Conservation (phyloP, 92 coral and sea anemone genomes). For the Muricea muricata region DNA sequence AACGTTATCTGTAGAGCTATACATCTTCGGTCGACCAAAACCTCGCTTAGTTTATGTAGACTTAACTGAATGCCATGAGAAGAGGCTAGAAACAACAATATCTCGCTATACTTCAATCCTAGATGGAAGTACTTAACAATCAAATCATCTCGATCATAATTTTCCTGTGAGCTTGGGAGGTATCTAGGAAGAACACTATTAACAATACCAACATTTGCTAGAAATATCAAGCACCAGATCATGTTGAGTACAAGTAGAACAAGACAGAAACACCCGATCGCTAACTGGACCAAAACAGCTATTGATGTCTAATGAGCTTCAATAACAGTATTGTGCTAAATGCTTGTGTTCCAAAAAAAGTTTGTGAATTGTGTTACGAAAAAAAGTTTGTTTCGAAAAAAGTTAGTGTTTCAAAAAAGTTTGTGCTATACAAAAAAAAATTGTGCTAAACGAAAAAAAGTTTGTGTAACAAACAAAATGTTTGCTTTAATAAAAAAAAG, state of each 20-base stretch:
- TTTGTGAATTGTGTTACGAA: not conserved
- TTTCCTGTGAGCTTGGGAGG: not conserved
- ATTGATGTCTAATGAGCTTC: not conserved
- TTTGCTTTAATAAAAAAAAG: no score
- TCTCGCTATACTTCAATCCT: slow-evolving; percentile 49
- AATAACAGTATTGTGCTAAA: not conserved
- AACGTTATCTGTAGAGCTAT: slow-evolving; percentile 21
- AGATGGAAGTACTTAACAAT: slow-evolving; percentile 26
- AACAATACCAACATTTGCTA: slow-evolving; percentile 17
- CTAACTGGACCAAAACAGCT: not conserved
- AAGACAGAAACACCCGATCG: not conserved
- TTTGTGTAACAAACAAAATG: no score
- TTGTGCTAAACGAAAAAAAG: not conserved
- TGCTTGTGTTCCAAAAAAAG: not conserved
- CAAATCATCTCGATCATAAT: slow-evolving; percentile 30
- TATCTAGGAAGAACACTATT: slow-evolving; percentile 29
- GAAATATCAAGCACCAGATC: not conserved
- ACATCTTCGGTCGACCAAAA: slow-evolving; percentile 25
- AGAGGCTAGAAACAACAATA: slow-evolving; percentile 28
- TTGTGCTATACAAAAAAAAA: not conserved
- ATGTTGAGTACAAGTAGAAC: not conserved
- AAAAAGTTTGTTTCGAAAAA: not conserved
- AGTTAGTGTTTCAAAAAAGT: not conserved
- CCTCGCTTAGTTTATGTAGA: slow-evolving; percentile 46
- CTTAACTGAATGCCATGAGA: slow-evolving; percentile 45